Evolutionary conservation across 2,797 vertebrate genomes (phyloP).

Genomic region (Coregonus sp.): DNA sequence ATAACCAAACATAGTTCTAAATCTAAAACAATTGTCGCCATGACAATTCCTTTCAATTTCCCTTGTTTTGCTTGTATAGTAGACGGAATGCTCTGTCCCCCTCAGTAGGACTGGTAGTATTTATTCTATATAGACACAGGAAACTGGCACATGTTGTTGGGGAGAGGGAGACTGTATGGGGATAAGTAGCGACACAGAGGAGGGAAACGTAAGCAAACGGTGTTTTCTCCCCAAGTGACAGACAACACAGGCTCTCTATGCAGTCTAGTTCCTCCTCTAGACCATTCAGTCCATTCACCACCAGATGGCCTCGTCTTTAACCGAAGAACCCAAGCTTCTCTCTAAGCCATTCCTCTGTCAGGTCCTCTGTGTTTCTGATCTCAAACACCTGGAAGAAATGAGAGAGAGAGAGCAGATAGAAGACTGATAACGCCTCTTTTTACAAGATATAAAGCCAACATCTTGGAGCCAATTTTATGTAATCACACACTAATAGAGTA

Average conservation of each 20-base stretch:
- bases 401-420: neutral
- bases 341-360: slow-evolving; percentile 82
- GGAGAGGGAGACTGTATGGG: slow-evolving; percentile 44
- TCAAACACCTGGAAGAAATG: slow-evolving; percentile 77
- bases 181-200: no score
- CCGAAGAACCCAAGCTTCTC: slow-evolving; percentile 81
- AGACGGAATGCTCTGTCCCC: neutral
- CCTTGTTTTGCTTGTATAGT: slow-evolving; percentile 11
- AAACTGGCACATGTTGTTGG: slow-evolving; percentile 51
- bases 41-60: neutral
- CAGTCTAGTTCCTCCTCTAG: no score
- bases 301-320: slow-evolving; percentile 42
- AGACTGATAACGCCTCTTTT: no score
- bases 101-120: neutral
- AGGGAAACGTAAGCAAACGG: no score
- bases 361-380: slow-evolving; percentile 81
- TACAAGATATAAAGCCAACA: no score
- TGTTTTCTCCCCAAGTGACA: no score
- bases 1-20: neutral
- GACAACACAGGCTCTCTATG: no score
- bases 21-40: neutral
- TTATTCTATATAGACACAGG: slow-evolving; percentile 38
- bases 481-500: no score
- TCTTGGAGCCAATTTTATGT: no score
- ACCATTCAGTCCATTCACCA: no score